A percentile compares a stretch with the other conserved stretches of the same genome.
Evolutionary conservation across 2,113 vertebrate species (phyloP).

Genomic region (Sylvietta virens): DNA sequence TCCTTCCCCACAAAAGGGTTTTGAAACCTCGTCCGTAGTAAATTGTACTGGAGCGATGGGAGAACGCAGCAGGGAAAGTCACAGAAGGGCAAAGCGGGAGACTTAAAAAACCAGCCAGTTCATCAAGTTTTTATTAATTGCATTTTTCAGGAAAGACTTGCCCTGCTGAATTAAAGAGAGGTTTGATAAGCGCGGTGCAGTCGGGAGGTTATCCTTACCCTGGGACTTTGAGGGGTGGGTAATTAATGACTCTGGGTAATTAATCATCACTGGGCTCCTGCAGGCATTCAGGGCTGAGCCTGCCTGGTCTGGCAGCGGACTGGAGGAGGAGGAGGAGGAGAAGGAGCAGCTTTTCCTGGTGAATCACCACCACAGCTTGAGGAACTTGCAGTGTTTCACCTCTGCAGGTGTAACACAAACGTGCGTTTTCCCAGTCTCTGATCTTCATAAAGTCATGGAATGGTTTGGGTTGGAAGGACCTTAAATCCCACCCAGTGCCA

Average conservation of each 20-base stretch:
- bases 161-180: not conserved
- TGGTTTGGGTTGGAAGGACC: rapidly evolving
- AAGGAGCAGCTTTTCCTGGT: not conserved
- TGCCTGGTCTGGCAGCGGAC: not conserved
- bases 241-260: not conserved
- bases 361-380: not conserved
- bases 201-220: not conserved
- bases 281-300: not conserved
- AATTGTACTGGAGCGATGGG: not conserved
- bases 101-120: not conserved
- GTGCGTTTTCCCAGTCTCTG: not conserved
- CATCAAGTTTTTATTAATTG: not conserved
- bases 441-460: not conserved
- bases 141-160: not conserved
- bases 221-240: not conserved
- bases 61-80: not conserved
- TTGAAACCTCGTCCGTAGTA: not conserved
- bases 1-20: not conserved
- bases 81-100: not conserved
- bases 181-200: rapidly evolving
- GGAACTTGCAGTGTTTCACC: not conserved
- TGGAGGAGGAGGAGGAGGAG: not conserved
- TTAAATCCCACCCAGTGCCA: not conserved
- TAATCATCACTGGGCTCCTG: not conserved
- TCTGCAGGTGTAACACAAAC: not conserved